Evolutionary conservation across 2,888 invertebrate species (phyloP), one percentile per base, ranked within the genome.

Genomic region (Hesperia comma): DNA sequence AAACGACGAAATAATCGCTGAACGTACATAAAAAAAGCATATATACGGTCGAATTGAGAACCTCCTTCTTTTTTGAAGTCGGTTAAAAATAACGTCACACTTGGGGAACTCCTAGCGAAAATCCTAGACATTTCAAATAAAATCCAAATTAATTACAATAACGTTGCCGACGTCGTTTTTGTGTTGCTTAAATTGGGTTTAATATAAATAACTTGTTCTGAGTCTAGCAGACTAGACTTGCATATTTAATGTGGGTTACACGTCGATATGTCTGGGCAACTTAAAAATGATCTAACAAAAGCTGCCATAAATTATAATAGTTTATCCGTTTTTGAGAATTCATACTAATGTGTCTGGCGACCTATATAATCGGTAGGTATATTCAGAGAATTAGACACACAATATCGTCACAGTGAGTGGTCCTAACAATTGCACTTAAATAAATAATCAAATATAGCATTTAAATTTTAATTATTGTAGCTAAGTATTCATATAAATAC

Each of bases 261-360:
- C 77, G 77, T 80, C 74, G 79, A 82, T 79, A 79, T 72, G 75
- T 74, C 71, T 68, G 75, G 77, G 78, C 67, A 67, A 73, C 75
- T 79, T 78, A 75, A 80, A 79, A 82, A 82, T 78, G 74, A 76
- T 80, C 76, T 77, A 80, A 86, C 85, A 85, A 86, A 86, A 82
- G 81, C 81, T 82, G 79, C 77, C 79, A 70, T 72, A 69, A 66
- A 49, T 66, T 61, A 64, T 81, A 83, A 77, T 81, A 83, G 81
- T 82, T 79, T 78, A 84, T 82, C 83, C 80, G 79, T 81, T 85
- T 87, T 86, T 86, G 77, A 82, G 86, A 83, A 85, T 85, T 80
- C 80, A 75, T 81, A 80, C 83, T 90, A 90, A 89, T 90, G 89
- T 78, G 89, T 90, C 88, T 89, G 85, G 86, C 81, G 87, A 82